A percentile compares a stretch with the other conserved stretches of the same genome.
Evolutionary conservation across 1,140 invertebrate genomes (phyloP).

Genomic region (Drosophila ironensis): DNA sequence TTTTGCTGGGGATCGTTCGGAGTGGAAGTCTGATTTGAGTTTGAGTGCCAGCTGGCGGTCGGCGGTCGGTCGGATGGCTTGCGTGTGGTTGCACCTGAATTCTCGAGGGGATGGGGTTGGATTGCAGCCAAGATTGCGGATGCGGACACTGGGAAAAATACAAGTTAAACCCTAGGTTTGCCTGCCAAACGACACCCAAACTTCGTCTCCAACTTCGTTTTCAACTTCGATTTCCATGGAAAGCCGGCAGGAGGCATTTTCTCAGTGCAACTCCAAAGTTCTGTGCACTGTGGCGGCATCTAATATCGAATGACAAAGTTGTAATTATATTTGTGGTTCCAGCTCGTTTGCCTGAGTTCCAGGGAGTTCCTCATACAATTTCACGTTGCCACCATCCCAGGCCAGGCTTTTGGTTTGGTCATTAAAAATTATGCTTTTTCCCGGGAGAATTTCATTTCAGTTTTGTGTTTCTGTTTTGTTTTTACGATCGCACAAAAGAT

Average conservation of each 20-base stretch:
- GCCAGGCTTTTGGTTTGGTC: slow-evolving; percentile 10
- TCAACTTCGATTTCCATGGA: background rate
- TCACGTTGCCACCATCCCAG: slow-evolving; percentile 24
- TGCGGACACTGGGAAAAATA: background rate
- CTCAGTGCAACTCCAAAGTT: background rate
- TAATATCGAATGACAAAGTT: slow-evolving; percentile 77
- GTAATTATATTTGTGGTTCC: slow-evolving; percentile 68
- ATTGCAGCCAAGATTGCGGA: too few relatives aligned
- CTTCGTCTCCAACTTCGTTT: too few relatives aligned
- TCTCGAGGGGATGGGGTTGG: slow-evolving; percentile 1
- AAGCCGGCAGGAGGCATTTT: background rate
- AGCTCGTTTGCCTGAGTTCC: slow-evolving; percentile 11
- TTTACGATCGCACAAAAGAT: slow-evolving; percentile 60
- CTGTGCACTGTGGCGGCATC: slow-evolving; percentile 59
- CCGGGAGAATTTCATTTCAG: slow-evolving; percentile 41
- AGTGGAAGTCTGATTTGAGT: slow-evolving; percentile 33
- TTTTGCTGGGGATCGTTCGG: background rate
- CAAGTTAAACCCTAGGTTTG: too few relatives aligned
- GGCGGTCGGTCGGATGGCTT: slow-evolving; percentile 22
- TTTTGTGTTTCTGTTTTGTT: slow-evolving; percentile 23
- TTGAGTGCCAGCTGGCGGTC: slow-evolving; percentile 44
- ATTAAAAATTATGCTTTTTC: slow-evolving; percentile 66
- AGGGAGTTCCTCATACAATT: slow-evolving; percentile 20
- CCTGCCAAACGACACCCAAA: too few relatives aligned
- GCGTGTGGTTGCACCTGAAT: slow-evolving; percentile 40